phyloP scores from a whole-genome alignment of 1,140 invertebrate genomes.

The Cephus cinctus region DNA sequence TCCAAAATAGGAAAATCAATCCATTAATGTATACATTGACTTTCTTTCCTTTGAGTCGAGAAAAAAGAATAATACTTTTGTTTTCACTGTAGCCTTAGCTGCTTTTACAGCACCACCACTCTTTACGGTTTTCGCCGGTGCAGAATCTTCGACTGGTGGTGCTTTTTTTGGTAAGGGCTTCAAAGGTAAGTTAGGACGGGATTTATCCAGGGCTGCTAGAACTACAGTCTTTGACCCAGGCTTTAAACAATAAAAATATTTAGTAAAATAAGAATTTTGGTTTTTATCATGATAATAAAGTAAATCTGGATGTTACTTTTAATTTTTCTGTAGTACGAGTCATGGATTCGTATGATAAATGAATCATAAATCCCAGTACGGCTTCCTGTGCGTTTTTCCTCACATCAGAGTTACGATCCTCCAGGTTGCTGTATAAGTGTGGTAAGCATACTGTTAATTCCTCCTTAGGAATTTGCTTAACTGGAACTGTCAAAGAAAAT shows the following conservation, averaged over 20 bases:
- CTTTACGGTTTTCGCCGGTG: conserved; percentile 57
- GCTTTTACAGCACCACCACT: conserved; percentile 57
- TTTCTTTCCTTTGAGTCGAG: not conserved
- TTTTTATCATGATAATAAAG: not conserved
- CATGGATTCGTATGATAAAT: conserved; percentile 84
- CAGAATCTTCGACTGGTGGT: conserved; percentile 47
- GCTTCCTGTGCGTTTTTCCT: conserved; percentile 87
- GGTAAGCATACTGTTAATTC: conserved; percentile 80
- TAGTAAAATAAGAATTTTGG: conserved; percentile 10
- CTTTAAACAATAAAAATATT: conserved; percentile 47
- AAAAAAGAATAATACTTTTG: conserved; percentile 28
- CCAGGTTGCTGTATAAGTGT: conserved; percentile 78
- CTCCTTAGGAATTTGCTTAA: conserved; percentile 75
- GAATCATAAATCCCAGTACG: conserved; percentile 89
- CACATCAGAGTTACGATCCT: conserved; percentile 90
- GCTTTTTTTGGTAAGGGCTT: conserved; percentile 73
- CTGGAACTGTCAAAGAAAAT: conserved; percentile 55
- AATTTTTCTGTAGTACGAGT: conserved; percentile 75
- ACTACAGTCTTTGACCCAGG: conserved; percentile 83
- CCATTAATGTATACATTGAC: not conserved
- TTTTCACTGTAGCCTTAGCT: conserved; percentile 50
- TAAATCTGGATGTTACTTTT: conserved; percentile 61
- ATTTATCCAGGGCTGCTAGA: conserved; percentile 80
- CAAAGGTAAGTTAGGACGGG: conserved; percentile 77
- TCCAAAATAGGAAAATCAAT: conserved; percentile 6